Conservation (phyloP, 2,797 vertebrate species). For the Apodemus agrarius region DNA sequence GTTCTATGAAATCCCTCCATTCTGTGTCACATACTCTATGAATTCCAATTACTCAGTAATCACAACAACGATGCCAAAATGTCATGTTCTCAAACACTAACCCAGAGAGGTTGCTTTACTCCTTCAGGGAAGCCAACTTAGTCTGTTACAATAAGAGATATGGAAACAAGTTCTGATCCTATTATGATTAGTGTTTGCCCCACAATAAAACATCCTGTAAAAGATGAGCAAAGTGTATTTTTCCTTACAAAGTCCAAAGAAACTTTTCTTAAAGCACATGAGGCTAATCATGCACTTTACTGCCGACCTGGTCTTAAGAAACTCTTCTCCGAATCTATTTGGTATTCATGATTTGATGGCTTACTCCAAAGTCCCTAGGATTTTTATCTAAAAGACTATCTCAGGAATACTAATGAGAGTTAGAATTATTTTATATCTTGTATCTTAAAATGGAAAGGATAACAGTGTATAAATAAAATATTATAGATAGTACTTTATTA, state of each 20-base stretch:
- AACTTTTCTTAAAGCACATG: constrained; percentile 29
- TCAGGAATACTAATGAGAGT: constrained; percentile 70
- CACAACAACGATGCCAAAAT: background rate
- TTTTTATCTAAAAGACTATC: constrained; percentile 67
- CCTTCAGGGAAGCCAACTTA: background rate
- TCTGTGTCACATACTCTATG: background rate
- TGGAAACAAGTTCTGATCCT: background rate
- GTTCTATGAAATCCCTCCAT: background rate
- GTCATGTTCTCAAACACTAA: background rate
- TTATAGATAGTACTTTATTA: constrained; percentile 77
- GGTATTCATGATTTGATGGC: constrained; percentile 65
- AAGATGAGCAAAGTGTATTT: background rate
- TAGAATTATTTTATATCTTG: constrained; percentile 77
- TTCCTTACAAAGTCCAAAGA: constrained; percentile 2
- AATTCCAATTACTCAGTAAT: background rate
- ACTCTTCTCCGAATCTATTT: constrained; percentile 1
- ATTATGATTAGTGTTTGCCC: background rate
- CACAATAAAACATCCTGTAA: background rate
- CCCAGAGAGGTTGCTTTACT: background rate
- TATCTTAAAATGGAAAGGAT: constrained; percentile 75
- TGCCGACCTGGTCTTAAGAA: constrained; percentile 26
- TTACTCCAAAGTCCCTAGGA: constrained; percentile 60
- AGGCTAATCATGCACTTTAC: constrained; percentile 48
- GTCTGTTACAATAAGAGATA: background rate
- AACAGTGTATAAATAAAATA: constrained; percentile 83